phyloP scores from a whole-genome alignment of 2,113 vertebrate species.

The Hypanus sabinus region DNA sequence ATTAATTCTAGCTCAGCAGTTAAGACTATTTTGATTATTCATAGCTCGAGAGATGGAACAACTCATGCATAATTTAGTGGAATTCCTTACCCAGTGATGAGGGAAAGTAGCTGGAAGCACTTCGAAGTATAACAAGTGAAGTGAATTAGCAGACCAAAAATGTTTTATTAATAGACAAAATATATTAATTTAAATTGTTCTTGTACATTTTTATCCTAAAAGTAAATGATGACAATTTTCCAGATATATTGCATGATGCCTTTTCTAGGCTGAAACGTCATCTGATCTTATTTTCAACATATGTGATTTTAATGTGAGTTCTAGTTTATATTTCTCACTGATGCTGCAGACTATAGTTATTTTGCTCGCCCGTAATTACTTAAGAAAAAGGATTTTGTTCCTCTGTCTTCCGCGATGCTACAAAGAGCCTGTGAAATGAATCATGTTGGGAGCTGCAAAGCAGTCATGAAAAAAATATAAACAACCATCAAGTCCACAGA shows the following conservation, averaged over 20 bases:
- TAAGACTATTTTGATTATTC: constrained; percentile 17
- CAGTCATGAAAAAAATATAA: neutral
- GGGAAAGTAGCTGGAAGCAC: neutral
- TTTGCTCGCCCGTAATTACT: neutral
- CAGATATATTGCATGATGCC: neutral
- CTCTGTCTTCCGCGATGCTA: neutral
- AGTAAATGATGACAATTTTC: neutral
- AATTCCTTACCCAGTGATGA: neutral
- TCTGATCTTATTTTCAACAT: neutral
- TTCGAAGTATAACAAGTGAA: neutral
- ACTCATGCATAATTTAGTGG: constrained; percentile 17
- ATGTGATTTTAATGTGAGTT: neutral
- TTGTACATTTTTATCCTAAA: neutral
- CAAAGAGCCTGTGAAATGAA: constrained; percentile 6
- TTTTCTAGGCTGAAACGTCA: neutral
- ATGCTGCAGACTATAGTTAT: neutral
- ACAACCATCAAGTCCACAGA: neutral
- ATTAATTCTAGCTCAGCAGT: constrained; percentile 16
- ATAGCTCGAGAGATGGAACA: neutral
- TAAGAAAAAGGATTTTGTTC: constrained; percentile 14
- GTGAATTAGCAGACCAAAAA: neutral
- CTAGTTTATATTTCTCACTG: neutral
- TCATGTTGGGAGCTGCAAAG: neutral
- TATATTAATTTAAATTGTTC: neutral
- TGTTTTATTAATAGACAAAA: constrained; percentile 7